Conservation (phyloP, 2,888 invertebrate genomes). For the Tortricodes alternella region DNA sequence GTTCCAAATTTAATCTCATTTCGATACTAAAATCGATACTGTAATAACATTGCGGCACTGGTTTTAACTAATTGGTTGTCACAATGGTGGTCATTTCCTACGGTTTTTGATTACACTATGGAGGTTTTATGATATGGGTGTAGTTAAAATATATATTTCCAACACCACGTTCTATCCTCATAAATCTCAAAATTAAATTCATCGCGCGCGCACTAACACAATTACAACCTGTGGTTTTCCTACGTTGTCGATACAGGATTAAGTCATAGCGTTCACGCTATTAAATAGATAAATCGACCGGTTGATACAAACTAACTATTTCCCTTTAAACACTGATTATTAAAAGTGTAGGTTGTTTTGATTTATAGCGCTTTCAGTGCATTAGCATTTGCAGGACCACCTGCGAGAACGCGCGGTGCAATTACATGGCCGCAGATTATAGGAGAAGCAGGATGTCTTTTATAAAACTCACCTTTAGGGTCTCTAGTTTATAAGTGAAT, state of each 20-base stretch:
- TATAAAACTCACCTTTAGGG: background rate
- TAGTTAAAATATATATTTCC: background rate
- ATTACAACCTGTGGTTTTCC: conserved; percentile 14
- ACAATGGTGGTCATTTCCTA: too few species aligned
- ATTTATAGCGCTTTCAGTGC: conserved; percentile 59
- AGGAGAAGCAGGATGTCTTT: background rate
- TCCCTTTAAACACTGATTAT: conserved; percentile 53
- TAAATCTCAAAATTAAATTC: background rate
- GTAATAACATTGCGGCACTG: too few species aligned
- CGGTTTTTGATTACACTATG: too few species aligned
- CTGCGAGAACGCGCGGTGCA: conserved; percentile 51
- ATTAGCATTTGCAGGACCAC: conserved; percentile 68
- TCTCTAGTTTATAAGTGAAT: too few species aligned
- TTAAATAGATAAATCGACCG: conserved; percentile 31
- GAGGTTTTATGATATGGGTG: too few species aligned
- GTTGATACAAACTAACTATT: conserved; percentile 34
- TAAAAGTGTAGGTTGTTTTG: conserved; percentile 49
- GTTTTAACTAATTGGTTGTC: too few species aligned
- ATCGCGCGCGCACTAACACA: background rate
- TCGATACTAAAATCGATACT: too few species aligned
- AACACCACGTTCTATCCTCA: background rate
- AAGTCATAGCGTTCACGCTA: conserved; percentile 20
- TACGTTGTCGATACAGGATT: conserved; percentile 20
- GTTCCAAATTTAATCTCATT: too few species aligned
- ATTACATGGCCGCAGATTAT: conserved; percentile 42